Evolutionary conservation across 2,113 vertebrate genomes (phyloP).

Genomic region (Leuciscus idus): DNA sequence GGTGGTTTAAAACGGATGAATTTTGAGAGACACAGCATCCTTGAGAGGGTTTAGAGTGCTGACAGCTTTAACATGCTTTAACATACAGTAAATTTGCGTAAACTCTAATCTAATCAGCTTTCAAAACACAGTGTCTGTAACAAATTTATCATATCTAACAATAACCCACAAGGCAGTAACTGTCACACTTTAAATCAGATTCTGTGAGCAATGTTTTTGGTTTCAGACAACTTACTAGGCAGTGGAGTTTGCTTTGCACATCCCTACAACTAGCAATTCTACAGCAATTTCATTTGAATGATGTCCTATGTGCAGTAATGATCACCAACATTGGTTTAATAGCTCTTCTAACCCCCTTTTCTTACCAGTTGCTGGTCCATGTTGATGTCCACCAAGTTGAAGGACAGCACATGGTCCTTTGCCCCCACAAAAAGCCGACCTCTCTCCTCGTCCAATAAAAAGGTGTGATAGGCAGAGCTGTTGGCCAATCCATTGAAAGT

Average conservation of each 20-base stretch:
- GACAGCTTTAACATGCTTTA: not conserved
- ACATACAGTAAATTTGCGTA: not conserved
- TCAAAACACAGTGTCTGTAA: not conserved
- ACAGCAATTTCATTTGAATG: not conserved
- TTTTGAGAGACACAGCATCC: not conserved
- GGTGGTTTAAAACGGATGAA: not conserved
- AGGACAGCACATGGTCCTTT: slow-evolving; percentile 97
- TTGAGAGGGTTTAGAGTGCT: not conserved
- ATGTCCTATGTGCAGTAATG: not conserved
- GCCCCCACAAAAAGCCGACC: slow-evolving; percentile 92
- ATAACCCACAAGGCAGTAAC: not conserved
- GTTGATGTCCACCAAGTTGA: slow-evolving; percentile 93
- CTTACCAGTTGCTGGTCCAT: slow-evolving; percentile 92
- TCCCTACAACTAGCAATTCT: not conserved
- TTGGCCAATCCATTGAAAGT: slow-evolving; percentile 90
- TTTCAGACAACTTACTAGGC: not conserved
- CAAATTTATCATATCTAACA: no score
- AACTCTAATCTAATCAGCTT: not conserved
- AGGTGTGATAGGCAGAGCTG: slow-evolving; percentile 95
- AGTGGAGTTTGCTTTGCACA: no score
- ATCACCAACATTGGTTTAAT: not conserved
- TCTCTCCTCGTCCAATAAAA: slow-evolving; percentile 95
- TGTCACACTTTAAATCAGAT: not conserved
- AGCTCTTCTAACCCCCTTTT: not conserved
- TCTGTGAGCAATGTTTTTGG: not conserved